phyloP scores from a whole-genome alignment of 2,888 invertebrate species.

The Lycocerus yunnanus region DNA sequence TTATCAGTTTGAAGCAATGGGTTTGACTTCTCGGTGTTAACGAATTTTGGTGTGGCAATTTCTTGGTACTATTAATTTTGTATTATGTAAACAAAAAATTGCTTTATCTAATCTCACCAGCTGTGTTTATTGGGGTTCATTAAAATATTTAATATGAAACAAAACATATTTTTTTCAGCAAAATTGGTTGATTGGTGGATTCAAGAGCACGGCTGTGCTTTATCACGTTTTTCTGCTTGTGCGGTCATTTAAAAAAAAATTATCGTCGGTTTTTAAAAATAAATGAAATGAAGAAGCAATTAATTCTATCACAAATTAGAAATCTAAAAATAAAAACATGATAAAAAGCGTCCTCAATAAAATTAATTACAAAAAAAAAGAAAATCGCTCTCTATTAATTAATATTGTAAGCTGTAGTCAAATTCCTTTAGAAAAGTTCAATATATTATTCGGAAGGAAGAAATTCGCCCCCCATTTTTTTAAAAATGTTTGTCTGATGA shows the following conservation, averaged over 20 bases:
- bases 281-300: background rate
- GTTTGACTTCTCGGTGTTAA: background rate
- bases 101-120: background rate
- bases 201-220: too few species aligned
- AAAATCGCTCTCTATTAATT: too few species aligned
- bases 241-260: background rate
- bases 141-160: background rate
- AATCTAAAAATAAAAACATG: background rate
- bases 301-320: background rate
- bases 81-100: background rate
- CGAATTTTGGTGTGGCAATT: background rate
- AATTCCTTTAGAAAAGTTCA: too few species aligned
- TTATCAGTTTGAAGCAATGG: background rate
- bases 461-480: too few species aligned
- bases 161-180: background rate
- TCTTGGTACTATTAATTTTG: background rate
- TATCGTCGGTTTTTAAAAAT: background rate
- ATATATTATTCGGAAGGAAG: too few species aligned
- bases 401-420: too few species aligned
- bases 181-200: background rate
- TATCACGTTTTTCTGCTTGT: background rate
- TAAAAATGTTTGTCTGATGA: too few species aligned
- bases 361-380: too few species aligned
- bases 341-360: too few species aligned
- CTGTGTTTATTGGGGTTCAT: background rate